Percentiles rank a stretch among this genome's conserved stretches.
These are phyloP conservation scores for Thecophora atra DNA, from an alignment of 2,888 invertebrate species.

Conservation along the genomic window DNA sequence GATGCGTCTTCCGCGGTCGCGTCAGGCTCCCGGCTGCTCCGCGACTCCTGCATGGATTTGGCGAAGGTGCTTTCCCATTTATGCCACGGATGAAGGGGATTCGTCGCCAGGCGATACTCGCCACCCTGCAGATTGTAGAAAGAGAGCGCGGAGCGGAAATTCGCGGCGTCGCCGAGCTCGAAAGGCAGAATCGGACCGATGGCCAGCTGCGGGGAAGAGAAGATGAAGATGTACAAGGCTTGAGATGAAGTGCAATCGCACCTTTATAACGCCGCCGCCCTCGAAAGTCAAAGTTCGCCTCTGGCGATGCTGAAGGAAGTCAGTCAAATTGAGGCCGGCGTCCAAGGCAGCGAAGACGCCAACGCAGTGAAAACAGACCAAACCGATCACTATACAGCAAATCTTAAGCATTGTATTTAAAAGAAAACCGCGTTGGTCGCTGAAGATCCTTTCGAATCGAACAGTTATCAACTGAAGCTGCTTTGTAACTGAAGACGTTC, in stretches of 20 bases:
- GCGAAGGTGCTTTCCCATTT: constrained; percentile 49
- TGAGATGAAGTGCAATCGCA: constrained; percentile 36
- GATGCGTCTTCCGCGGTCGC: constrained; percentile 51
- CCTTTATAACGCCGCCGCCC: constrained; percentile 50
- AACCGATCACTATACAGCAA: too few species aligned
- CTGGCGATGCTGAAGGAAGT: constrained; percentile 44
- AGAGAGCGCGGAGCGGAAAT: constrained; percentile 56
- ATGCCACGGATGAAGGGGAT: constrained; percentile 58
- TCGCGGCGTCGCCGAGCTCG: constrained; percentile 53
- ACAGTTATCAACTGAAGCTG: too few species aligned
- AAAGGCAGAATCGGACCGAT: constrained; percentile 54
- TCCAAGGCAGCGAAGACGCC: constrained; percentile 7
- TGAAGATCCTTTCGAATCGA: too few species aligned
- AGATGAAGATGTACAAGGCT: background rate
- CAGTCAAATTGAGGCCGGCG: constrained; percentile 42
- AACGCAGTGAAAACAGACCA: too few species aligned
- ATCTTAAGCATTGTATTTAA: too few species aligned
- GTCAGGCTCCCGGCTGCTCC: too few species aligned
- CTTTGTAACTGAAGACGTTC: background rate
- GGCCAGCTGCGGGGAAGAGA: constrained; percentile 42
- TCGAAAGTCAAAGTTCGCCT: constrained; percentile 49
- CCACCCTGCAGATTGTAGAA: constrained; percentile 55
- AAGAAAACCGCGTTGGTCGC: too few species aligned
- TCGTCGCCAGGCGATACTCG: constrained; percentile 53
- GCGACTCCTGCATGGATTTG: background rate